phyloP scores from a whole-genome alignment of 37 sponge, comb jelly and placozoan genomes.

The Hexactinellida sp. region DNA sequence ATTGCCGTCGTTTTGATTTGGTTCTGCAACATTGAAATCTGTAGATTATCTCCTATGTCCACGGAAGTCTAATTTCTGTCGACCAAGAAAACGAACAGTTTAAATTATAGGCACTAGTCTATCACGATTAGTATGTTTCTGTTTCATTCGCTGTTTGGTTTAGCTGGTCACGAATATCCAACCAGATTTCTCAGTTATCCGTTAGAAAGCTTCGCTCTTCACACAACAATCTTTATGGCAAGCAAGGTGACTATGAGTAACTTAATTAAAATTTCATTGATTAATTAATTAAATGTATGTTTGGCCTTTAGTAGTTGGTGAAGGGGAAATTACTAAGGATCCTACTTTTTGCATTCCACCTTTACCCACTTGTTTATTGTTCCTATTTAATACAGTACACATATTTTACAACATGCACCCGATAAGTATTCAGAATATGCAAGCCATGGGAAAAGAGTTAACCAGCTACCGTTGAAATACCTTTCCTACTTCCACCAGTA shows the following conservation, averaged over 20 bases:
- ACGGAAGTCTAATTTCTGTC: background rate
- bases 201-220: background rate
- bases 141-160: conserved; percentile 4
- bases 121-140: conserved; percentile 15
- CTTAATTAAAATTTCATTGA: no score
- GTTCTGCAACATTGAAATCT: background rate
- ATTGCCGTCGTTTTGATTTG: background rate
- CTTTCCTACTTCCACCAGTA: conserved; percentile 5
- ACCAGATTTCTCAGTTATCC: background rate
- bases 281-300: background rate
- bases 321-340: conserved; percentile 8
- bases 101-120: background rate
- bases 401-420: background rate
- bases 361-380: conserved; percentile 11
- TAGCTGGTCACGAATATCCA: conserved; percentile 15
- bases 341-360: conserved; percentile 15
- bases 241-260: background rate
- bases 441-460: conserved; percentile 15
- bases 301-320: background rate
- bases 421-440: background rate
- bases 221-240: conserved; percentile 13
- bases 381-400: conserved; percentile 12
- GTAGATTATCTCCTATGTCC: conserved; percentile 6
- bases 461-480: conserved; percentile 4
- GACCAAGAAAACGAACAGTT: background rate